Evolutionary conservation across 1,140 invertebrate genomes (phyloP).

Genomic region (Maniola jurtina): DNA sequence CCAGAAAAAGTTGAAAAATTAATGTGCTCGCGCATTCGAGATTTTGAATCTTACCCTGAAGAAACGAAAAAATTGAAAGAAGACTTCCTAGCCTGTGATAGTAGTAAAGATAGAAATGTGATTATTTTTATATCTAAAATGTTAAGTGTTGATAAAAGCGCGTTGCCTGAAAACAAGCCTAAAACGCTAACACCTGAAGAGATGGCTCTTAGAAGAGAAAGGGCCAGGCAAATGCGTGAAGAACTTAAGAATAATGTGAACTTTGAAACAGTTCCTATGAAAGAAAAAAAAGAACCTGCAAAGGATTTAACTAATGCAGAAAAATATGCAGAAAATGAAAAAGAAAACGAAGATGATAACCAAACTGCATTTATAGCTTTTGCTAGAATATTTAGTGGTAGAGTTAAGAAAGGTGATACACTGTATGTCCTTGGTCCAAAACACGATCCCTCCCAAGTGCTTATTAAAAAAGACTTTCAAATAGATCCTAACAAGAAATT

Average conservation of each 20-base stretch:
- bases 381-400: conserved; percentile 96
- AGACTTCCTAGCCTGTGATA: conserved; percentile 87
- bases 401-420: conserved; percentile 86
- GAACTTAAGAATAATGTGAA: conserved; percentile 74
- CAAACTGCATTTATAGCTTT: conserved; percentile 93
- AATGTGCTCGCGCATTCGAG: conserved; percentile 84
- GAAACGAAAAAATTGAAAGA: conserved; percentile 87
- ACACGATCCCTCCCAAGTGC: conserved; percentile 88
- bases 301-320: conserved; percentile 45
- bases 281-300: conserved; percentile 71
- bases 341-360: conserved; percentile 65
- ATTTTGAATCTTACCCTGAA: conserved; percentile 84
- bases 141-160: conserved; percentile 88
- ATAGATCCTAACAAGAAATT: conserved; percentile 80
- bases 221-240: conserved; percentile 82
- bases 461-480: conserved; percentile 63
- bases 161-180: conserved; percentile 85
- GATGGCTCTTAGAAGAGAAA: conserved; percentile 84
- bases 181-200: conserved; percentile 88
- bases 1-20: conserved; percentile 87
- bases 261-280: conserved; percentile 74
- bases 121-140: conserved; percentile 98
- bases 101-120: conserved; percentile 83
- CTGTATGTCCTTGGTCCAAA: conserved; percentile 94
- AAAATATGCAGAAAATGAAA: conserved; percentile 51